Percentiles rank a stretch among this genome's conserved stretches.
Conservation (phyloP, 2,888 invertebrate species). For the Zhengitettix transpicula region DNA sequence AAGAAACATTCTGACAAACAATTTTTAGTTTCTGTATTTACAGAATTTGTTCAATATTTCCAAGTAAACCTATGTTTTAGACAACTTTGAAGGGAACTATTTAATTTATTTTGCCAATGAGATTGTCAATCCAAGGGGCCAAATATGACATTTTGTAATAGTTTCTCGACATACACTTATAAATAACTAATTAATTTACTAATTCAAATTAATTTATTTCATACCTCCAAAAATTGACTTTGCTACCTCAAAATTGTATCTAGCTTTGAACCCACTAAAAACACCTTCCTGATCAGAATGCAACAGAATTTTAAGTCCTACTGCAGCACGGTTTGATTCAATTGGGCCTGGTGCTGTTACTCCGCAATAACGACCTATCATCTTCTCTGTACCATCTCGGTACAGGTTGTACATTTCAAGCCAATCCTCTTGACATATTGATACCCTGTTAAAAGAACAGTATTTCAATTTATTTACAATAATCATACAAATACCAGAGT, state of each 20-base stretch:
- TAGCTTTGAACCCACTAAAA: conserved; percentile 89
- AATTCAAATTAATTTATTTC: not conserved
- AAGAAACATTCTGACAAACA: too few relatives aligned
- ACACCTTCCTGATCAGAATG: conserved; percentile 77
- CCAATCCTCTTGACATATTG: conserved; percentile 83
- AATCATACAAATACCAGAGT: too few relatives aligned
- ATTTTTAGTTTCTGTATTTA: too few relatives aligned
- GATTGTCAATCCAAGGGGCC: not conserved
- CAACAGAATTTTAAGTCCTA: conserved; percentile 73
- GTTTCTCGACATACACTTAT: not conserved
- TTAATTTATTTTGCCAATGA: too few relatives aligned
- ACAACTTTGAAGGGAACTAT: too few relatives aligned
- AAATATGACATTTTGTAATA: not conserved
- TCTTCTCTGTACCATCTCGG: conserved; percentile 61
- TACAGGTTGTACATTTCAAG: conserved; percentile 84
- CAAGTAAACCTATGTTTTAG: too few relatives aligned
- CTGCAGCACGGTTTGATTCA: conserved; percentile 77
- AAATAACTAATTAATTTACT: not conserved
- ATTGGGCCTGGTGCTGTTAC: conserved; percentile 86
- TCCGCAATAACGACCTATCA: conserved; percentile 85
- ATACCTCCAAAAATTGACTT: conserved; percentile 67
- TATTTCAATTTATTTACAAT: too few relatives aligned
- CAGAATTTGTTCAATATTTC: too few relatives aligned
- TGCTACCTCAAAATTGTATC: conserved; percentile 81
- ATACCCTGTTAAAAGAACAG: conserved; percentile 32